phyloP scores from a whole-genome alignment of 1,140 invertebrate genomes.

The Papilio dardanus region DNA sequence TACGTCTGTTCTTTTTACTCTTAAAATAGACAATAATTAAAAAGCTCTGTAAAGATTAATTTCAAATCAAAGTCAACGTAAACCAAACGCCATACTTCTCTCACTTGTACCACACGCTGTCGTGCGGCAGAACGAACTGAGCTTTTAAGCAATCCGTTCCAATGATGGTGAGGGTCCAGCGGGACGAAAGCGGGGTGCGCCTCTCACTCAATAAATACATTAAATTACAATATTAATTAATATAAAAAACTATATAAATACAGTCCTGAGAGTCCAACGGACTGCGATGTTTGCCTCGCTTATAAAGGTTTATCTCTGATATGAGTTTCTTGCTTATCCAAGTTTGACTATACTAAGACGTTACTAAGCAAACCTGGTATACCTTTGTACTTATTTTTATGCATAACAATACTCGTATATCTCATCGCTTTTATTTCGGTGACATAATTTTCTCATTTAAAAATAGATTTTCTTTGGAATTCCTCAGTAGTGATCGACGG shows the following conservation, averaged over 20 bases:
- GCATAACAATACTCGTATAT: background rate
- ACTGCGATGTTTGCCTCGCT: too few relatives aligned
- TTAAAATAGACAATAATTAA: background rate
- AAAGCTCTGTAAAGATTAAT: background rate
- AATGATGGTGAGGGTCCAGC: constrained; percentile 44
- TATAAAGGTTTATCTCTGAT: too few relatives aligned
- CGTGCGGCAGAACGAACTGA: constrained; percentile 41
- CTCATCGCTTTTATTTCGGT: background rate
- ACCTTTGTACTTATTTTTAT: background rate
- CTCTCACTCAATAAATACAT: background rate
- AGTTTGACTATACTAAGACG: too few relatives aligned
- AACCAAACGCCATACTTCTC: background rate
- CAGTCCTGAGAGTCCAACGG: too few relatives aligned
- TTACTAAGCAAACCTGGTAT: too few relatives aligned
- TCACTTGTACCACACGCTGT: constrained; percentile 41
- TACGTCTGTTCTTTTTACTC: too few relatives aligned
- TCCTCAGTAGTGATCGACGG: constrained; percentile 24
- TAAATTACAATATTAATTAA: background rate
- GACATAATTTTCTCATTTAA: background rate
- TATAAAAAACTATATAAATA: too few relatives aligned
- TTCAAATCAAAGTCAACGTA: background rate
- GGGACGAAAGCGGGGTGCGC: constrained; percentile 38
- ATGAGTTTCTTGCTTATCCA: too few relatives aligned
- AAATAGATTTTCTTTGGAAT: constrained; percentile 15
- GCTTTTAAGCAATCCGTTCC: constrained; percentile 58